Base-by-base conservation (phyloP, 2,888 invertebrate species). In the Emmelina monodactyla region DNA sequence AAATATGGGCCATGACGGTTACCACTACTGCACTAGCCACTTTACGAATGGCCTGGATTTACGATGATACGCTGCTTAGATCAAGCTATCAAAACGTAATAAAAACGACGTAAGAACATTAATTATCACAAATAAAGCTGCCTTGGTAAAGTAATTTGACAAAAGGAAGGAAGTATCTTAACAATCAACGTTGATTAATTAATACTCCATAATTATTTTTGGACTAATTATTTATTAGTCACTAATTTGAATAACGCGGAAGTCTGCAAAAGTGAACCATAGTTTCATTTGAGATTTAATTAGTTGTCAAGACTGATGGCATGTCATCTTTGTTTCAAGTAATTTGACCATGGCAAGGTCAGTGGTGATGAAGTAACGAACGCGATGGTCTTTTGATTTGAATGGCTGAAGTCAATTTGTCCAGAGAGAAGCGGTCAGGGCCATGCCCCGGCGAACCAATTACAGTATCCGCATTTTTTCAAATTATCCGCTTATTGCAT, bases 381-480 rank as follows among this genome's bases (percentile, higher is more conserved):
- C 37, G 34, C 39, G 41, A 33, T 33, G 33, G 34, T 32, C 28
- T 31, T 49, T 50, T 38, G 44, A 51, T 42, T 41, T 28, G 13
- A 22, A 11, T 22, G 7, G 29, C 28, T 10, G n/a, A 25, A 25
- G 25, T 25, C 11, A 25, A 25, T 25, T 25, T 25, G n/a, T n/a
- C n/a, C n/a, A n/a, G n/a, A n/a, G 25, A 25, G 25, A 3, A 4
- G 53, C 57, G 66, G 72, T 67, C 72, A 65, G 58, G 69, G 62
- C 53, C 73, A 63, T 58, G 65, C 59, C 61, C 62, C 55, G 57
- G 62, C 49, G 61, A 63, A 65, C 69, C 59, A 78, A 76, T 79
- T 73, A 75, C 58, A 60, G 62, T 71, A 68, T 78, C 76, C 78
- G 78, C 62, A 66, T 71, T 73, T 59, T 73, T 71, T 71, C 62